These are phyloP conservation scores for Lophotis ruficrista DNA, from an alignment of 2,113 vertebrate genomes.

Conservation along the genomic window DNA sequence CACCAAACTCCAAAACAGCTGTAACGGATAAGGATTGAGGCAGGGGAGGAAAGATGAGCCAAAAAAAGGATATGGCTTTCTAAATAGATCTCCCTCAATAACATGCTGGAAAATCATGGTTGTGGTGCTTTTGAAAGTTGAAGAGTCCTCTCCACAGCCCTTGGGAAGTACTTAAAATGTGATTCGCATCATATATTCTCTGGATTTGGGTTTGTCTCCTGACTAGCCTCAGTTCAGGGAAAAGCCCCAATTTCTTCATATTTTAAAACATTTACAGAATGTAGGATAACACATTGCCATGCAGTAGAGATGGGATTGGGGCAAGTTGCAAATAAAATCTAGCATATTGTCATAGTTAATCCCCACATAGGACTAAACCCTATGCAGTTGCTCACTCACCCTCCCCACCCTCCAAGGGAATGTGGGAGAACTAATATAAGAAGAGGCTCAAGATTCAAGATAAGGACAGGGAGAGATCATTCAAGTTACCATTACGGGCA, in stretches of 20 bases:
- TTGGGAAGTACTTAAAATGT: neutral
- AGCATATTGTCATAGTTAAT: neutral
- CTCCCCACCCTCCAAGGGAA: no score
- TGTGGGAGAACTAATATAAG: no score
- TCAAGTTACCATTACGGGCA: no score
- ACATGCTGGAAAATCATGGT: neutral
- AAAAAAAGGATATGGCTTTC: neutral
- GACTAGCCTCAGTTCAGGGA: neutral
- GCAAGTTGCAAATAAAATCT: neutral
- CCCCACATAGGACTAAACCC: no score
- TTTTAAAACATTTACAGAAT: neutral
- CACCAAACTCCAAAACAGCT: neutral
- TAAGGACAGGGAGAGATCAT: no score
- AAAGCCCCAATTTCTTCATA: neutral
- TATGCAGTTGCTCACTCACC: no score
- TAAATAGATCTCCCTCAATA: neutral
- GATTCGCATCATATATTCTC: neutral
- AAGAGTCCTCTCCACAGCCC: neutral
- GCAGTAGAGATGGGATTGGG: neutral
- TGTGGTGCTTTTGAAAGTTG: neutral
- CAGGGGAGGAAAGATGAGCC: neutral
- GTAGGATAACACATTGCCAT: neutral
- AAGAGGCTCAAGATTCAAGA: no score
- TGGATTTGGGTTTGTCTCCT: neutral
- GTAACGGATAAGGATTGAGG: neutral